Percentiles rank a stretch among this genome's conserved stretches.
These are phyloP conservation scores for Mongoloraphidia duomilia DNA, from an alignment of 2,888 invertebrate species.

Conservation along the genomic window DNA sequence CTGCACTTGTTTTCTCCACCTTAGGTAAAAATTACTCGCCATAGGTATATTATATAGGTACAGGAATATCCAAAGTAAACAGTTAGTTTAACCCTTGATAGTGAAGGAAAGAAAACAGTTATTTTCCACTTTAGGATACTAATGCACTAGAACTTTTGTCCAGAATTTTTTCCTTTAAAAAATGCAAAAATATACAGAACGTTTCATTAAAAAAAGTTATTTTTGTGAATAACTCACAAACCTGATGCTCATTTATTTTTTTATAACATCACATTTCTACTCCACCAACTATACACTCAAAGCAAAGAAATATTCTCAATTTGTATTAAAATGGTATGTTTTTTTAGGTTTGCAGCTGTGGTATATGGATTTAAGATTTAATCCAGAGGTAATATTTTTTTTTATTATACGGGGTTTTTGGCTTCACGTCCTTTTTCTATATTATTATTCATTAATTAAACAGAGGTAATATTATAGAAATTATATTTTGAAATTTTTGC, in stretches of 20 bases:
- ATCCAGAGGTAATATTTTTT: constrained; percentile 6
- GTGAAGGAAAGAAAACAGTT: neutral
- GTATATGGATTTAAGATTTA: constrained; percentile 24
- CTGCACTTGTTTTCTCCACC: constrained; percentile 38
- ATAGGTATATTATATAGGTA: neutral
- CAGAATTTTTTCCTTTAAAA: too few species aligned
- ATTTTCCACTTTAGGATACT: neutral
- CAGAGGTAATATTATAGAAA: neutral
- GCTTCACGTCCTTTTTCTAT: too few species aligned
- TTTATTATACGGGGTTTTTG: too few species aligned
- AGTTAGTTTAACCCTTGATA: neutral
- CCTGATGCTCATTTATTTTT: too few species aligned
- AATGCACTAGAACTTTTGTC: too few species aligned
- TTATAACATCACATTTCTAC: too few species aligned
- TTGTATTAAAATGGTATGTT: neutral
- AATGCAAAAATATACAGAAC: too few species aligned
- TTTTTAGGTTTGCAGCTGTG: constrained; percentile 17
- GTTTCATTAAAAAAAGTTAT: too few species aligned
- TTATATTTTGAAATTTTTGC: too few species aligned
- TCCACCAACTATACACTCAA: neutral
- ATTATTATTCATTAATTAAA: too few species aligned
- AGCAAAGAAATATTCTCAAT: constrained; percentile 1
- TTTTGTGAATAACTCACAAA: too few species aligned
- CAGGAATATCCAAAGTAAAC: neutral
- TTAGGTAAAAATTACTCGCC: constrained; percentile 25